These are phyloP conservation scores for Meloidogyne floridensis DNA, from an alignment of 1,140 invertebrate genomes.

Conservation along the genomic window DNA sequence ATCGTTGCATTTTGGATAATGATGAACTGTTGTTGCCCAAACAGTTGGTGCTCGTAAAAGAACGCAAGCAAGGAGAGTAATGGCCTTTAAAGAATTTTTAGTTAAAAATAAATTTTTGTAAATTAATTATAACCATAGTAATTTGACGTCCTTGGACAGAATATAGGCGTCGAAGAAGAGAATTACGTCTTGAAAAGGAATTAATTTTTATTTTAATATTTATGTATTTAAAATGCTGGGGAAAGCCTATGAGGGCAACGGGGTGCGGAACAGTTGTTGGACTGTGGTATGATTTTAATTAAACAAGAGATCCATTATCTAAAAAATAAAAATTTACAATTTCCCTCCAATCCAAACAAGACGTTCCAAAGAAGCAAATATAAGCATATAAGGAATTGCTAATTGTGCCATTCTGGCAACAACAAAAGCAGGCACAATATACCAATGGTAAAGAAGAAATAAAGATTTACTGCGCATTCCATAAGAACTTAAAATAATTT, in stretches of 20 bases:
- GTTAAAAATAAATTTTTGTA: not conserved
- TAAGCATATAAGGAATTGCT: conserved; percentile 62
- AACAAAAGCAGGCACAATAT: conserved; percentile 60
- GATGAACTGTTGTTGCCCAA: conserved; percentile 41
- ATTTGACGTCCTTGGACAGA: conserved; percentile 38
- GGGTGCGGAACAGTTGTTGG: too few species aligned
- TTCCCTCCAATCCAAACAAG: conserved; percentile 54
- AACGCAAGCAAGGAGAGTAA: conserved; percentile 39
- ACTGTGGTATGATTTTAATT: not conserved
- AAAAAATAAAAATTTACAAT: conserved; percentile 23
- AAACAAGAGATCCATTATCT: not conserved
- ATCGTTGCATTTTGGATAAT: conserved; percentile 47
- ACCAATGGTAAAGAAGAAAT: conserved; percentile 56
- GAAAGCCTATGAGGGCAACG: too few species aligned
- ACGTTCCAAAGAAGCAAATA: conserved; percentile 61
- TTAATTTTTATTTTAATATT: not conserved
- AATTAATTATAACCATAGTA: conserved; percentile 27
- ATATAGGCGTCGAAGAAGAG: conserved; percentile 36
- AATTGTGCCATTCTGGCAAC: conserved; percentile 53
- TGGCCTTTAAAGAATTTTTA: not conserved
- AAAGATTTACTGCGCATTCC: conserved; percentile 44
- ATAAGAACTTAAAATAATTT: conserved; percentile 17
- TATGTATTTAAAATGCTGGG: conserved; percentile 12
- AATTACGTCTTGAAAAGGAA: conserved; percentile 34
- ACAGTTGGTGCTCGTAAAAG: conserved; percentile 37